Evolutionary conservation across 2,888 invertebrate species (phyloP), one percentile per base, ranked within the genome.

Genomic region (Ophion ventricosus): DNA sequence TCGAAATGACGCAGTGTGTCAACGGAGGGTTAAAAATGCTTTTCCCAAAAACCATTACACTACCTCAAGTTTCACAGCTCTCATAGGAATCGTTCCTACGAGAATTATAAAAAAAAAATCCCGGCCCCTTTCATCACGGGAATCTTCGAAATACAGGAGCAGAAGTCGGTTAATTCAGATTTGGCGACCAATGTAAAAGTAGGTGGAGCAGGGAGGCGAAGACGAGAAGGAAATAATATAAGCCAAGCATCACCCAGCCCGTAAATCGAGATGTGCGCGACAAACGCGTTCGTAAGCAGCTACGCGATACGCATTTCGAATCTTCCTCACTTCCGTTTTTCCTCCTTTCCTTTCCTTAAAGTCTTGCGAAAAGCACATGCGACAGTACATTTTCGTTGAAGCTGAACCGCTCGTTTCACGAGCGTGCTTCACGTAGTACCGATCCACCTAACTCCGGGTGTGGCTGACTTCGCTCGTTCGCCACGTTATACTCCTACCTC

Each of bases 241-340:
- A 63, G 61, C 63, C 64, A 49, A 82, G 66, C 66, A 76, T 76
- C 63, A 70, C 70, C 67, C 76, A 26, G 59, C 26, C 67, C 77
- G 67, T 59, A 69, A 77, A 69, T 69, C 67, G 59, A 49, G 74
- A 80, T 69, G 72, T 56, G 43, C 56, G 66, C 43, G 66, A 74
- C 80, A 23, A 77, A 77, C 67, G 77, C 43, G 40, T 59, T 49
- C 43, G 59, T 69, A 61, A 70, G 63, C 61, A 76, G 76, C 64
- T 82, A 89, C 90, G 90, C 86, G 88, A 85, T 84, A 86, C 86
- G 89, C 89, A 89, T 91, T 88, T 83, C 80, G 86, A 90, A 89
- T 88, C 85, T 85, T 84, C 78, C 69, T 80, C 56, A 17, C 29
- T 35, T 78, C 83, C 80, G 43, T 23, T 40, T 59, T 25, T 49